Conservation (phyloP, 2,797 vertebrate genomes). For the Mus minutoides region DNA sequence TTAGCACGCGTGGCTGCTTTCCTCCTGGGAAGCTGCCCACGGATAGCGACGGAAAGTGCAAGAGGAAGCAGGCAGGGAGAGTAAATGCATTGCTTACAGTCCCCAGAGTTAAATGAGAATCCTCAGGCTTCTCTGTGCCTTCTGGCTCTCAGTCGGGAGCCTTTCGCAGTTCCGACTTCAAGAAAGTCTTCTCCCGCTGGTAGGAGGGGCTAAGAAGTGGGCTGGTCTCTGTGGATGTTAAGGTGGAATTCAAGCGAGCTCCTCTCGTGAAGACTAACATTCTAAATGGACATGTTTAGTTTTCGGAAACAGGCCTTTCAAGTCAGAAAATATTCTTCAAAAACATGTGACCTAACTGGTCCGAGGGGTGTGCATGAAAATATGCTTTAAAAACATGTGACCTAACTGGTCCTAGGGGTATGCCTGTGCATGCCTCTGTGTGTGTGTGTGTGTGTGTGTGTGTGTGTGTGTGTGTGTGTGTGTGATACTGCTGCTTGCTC, state of each 20-base stretch:
- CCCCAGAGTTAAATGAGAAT: conserved; percentile 52
- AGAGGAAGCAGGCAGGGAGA: neutral
- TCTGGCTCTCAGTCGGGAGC: conserved; percentile 43
- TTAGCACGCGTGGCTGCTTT: neutral
- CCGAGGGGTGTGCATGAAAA: neutral
- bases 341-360: neutral
- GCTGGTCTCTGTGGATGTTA: conserved; percentile 60
- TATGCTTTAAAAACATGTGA: neutral
- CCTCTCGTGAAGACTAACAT: neutral
- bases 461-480: neutral
- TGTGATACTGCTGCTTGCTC: neutral
- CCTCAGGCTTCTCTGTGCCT: conserved; percentile 41
- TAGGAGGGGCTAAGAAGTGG: conserved; percentile 71
- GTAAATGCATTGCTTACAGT: conserved; percentile 75
- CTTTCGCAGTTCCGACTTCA: neutral
- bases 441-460: neutral
- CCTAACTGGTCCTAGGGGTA: neutral
- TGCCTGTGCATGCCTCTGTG: rapidly evolving
- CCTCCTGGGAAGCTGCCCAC: neutral
- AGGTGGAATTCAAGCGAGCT: conserved; percentile 76
- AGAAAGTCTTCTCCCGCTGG: neutral
- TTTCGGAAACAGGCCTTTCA: neutral
- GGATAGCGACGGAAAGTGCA: neutral
- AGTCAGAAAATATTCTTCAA: neutral
- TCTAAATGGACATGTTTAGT: neutral